Conservation (phyloP, 2,888 invertebrate genomes). For the Dryobotodes eremita region DNA sequence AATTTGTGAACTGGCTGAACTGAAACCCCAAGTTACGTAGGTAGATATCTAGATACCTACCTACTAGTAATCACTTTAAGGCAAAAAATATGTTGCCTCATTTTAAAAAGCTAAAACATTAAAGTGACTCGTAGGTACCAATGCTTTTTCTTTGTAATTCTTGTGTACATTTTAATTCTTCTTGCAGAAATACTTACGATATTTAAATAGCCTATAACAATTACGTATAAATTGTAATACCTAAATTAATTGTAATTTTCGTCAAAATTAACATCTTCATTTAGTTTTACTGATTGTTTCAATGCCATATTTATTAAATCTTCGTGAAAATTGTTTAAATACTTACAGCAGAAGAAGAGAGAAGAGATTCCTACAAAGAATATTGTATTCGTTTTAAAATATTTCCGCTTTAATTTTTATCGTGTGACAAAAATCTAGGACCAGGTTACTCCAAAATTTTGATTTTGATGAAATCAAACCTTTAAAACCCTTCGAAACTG, state of each 20-base stretch:
- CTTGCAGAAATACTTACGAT: constrained; percentile 24
- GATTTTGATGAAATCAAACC: not conserved
- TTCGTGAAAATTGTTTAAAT: constrained; percentile 35
- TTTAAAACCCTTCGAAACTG: not conserved
- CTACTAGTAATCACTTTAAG: too few species aligned
- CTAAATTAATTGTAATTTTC: constrained; percentile 40
- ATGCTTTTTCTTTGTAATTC: constrained; percentile 15
- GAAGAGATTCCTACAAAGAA: not conserved
- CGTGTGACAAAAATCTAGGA: not conserved
- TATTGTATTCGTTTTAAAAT: not conserved
- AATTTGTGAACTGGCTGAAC: not conserved
- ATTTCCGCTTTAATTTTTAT: not conserved
- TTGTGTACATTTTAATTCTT: constrained; percentile 32
- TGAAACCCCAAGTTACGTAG: not conserved
- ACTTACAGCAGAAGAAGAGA: not conserved
- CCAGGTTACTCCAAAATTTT: not conserved
- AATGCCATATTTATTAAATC: constrained; percentile 34
- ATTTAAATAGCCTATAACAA: constrained; percentile 32
- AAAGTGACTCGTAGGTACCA: not conserved
- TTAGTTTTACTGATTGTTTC: constrained; percentile 45
- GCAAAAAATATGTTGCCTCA: not conserved
- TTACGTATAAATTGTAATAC: constrained; percentile 57
- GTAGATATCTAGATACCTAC: not conserved
- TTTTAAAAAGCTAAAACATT: constrained; percentile 3
- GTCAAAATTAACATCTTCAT: constrained; percentile 47